Conservation (phyloP, 2,888 invertebrate species). For the Harpalus rufipes region DNA sequence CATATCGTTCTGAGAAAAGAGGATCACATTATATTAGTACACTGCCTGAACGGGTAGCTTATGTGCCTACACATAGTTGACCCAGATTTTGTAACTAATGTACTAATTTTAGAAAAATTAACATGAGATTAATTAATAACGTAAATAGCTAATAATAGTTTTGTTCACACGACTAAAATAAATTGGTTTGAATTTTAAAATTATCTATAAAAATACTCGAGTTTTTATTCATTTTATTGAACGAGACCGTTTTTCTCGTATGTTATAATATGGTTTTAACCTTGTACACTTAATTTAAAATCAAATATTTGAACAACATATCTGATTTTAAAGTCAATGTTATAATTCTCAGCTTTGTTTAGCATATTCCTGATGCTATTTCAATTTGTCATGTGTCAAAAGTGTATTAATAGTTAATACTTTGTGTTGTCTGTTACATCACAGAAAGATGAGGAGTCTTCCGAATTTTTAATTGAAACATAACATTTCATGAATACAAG, state of each 20-base stretch:
- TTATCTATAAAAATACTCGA: slow-evolving; percentile 50
- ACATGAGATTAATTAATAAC: slow-evolving; percentile 59
- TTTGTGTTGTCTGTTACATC: slow-evolving; percentile 59
- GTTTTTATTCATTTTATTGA: slow-evolving; percentile 47
- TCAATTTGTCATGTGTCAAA: slow-evolving; percentile 44
- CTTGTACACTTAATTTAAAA: slow-evolving; percentile 51
- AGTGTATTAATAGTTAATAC: slow-evolving; percentile 52
- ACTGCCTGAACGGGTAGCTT: slow-evolving; percentile 64
- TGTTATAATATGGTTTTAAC: slow-evolving; percentile 43
- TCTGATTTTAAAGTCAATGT: slow-evolving; percentile 58
- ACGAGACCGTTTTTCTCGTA: slow-evolving; percentile 13
- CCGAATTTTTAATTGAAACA: slow-evolving; percentile 53
- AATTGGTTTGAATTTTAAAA: slow-evolving; percentile 43
- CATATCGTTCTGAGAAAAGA: slow-evolving; percentile 21
- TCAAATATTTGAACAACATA: slow-evolving; percentile 62
- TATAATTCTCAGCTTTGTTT: slow-evolving; percentile 51
- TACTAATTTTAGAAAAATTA: slow-evolving; percentile 65
- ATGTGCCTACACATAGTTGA: slow-evolving; percentile 64
- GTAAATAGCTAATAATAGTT: slow-evolving; percentile 52
- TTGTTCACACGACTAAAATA: slow-evolving; percentile 24
- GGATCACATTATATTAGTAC: slow-evolving; percentile 61
- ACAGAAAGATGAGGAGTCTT: slow-evolving; percentile 65
- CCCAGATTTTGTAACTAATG: slow-evolving; percentile 66
- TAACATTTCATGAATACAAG: slow-evolving; percentile 5
- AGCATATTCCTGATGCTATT: slow-evolving; percentile 59